Conservation (phyloP, 1,140 invertebrate genomes). For the Conus ventricosus region DNA sequence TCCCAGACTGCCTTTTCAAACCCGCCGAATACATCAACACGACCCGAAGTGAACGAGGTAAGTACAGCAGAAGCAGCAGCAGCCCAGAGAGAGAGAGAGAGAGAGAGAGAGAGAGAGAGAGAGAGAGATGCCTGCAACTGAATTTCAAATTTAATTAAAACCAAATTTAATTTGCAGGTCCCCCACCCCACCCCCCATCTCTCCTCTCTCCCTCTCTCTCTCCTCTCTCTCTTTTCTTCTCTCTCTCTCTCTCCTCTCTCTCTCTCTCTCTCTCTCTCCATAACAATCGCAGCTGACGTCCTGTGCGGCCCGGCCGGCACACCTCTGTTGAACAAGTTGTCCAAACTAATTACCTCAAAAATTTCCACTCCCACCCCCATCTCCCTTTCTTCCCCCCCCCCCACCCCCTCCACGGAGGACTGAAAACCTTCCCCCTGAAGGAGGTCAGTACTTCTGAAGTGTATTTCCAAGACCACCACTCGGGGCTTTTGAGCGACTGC, state of each 20-base stretch:
- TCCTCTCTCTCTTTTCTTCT: too few relatives aligned
- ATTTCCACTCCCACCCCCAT: not conserved
- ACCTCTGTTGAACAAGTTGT: not conserved
- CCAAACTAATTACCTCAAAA: not conserved
- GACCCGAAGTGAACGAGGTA: not conserved
- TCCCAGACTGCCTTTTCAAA: too few relatives aligned
- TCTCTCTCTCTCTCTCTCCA: too few relatives aligned
- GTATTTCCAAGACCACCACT: not conserved
- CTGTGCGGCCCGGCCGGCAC: not conserved
- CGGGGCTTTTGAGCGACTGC: too few relatives aligned
- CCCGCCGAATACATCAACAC: too few relatives aligned
- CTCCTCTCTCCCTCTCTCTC: too few relatives aligned
- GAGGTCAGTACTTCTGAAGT: not conserved
- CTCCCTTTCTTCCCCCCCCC: not conserved
- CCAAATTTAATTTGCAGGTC: not conserved
- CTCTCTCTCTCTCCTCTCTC: too few relatives aligned
- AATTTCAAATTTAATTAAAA: not conserved
- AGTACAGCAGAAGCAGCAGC: not conserved
- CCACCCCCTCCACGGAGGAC: not conserved
- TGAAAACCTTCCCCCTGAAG: too few relatives aligned
- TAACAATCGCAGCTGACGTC: not conserved
- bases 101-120: not conserved
- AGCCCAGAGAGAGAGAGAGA: not conserved
- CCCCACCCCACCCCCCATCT: not conserved
- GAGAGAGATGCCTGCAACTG: not conserved